These are phyloP conservation scores for Streptopelia turtur DNA, from an alignment of 2,797 vertebrate species.

Conservation along the genomic window DNA sequence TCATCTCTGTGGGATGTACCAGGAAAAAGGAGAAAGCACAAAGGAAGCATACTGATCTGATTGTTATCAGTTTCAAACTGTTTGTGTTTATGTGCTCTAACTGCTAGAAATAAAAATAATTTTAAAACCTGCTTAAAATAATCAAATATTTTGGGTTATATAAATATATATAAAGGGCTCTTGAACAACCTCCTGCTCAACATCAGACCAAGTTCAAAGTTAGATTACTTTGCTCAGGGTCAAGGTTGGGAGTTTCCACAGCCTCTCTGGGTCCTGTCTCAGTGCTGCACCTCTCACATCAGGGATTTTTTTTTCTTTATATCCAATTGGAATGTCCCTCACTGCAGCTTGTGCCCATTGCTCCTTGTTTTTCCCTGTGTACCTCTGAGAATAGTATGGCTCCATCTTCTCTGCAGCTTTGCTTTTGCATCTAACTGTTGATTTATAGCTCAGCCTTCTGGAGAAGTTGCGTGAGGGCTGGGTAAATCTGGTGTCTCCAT, in stretches of 20 bases:
- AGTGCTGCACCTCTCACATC: rapidly evolving
- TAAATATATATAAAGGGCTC: neutral
- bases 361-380: neutral
- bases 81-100: neutral
- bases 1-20: neutral
- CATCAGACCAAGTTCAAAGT: neutral
- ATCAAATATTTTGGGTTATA: neutral
- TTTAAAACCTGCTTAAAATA: neutral
- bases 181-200: neutral
- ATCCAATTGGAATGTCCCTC: neutral
- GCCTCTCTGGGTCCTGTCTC: neutral
- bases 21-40: neutral
- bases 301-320: neutral
- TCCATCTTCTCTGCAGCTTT: neutral
- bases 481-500: neutral
- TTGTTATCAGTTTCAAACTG: neutral
- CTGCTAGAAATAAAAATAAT: neutral
- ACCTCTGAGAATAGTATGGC: neutral
- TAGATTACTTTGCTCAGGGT: neutral
- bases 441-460: neutral
- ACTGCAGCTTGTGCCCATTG: neutral
- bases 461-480: neutral
- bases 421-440: neutral
- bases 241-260: neutral
- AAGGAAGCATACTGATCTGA: neutral